Conservation (phyloP, 1,140 invertebrate genomes). For the Neodiprion virginianus region DNA sequence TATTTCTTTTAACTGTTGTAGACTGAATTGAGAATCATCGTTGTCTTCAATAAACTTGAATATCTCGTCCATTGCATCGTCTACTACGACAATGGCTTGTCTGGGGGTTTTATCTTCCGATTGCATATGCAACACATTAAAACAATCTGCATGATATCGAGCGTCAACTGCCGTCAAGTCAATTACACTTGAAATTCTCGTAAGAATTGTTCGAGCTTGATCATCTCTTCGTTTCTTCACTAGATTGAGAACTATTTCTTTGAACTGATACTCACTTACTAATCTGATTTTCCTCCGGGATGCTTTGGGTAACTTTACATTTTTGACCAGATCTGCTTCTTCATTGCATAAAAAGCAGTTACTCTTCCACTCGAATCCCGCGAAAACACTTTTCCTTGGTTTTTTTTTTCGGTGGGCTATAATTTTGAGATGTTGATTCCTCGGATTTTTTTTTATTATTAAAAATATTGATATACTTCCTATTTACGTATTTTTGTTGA, state of each 20-base stretch:
- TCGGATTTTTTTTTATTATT: background rate
- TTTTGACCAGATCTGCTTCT: background rate
- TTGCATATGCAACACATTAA: background rate
- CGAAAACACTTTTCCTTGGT: background rate
- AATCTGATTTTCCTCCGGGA: background rate
- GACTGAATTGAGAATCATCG: conserved; percentile 36
- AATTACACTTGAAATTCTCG: background rate
- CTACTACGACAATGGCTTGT: conserved; percentile 41
- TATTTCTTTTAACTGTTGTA: background rate
- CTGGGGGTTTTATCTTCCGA: conserved; percentile 33
- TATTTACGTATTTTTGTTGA: background rate
- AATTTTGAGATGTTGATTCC: background rate
- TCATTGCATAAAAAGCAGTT: background rate
- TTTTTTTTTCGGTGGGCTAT: background rate
- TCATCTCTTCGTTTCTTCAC: background rate
- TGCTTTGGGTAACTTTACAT: background rate
- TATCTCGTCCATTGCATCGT: conserved; percentile 45
- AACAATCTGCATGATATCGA: background rate
- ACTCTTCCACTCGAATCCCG: background rate
- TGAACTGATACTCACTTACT: background rate
- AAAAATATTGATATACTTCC: background rate
- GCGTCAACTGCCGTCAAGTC: background rate
- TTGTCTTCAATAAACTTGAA: conserved; percentile 50
- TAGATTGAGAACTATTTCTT: background rate
- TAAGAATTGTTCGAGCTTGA: conserved; percentile 3